A percentile compares a stretch with the other conserved stretches of the same genome.
phyloP scores from a whole-genome alignment of 2,888 invertebrate genomes.

The Lochmaea capreae region DNA sequence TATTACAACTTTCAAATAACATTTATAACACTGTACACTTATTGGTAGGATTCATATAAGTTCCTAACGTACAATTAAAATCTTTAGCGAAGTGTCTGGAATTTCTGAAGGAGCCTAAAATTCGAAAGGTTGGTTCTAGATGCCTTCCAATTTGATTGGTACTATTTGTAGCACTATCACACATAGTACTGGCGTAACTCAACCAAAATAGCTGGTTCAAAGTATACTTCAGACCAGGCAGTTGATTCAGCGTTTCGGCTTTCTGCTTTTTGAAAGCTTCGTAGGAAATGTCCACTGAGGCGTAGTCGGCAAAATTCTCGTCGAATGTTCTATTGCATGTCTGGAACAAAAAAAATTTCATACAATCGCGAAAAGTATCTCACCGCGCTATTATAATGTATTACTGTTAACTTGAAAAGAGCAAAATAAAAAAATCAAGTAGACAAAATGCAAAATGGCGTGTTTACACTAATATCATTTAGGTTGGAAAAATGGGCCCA shows the following conservation, averaged over 20 bases:
- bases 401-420: no score
- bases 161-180: slow-evolving; percentile 45
- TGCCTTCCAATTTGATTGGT: slow-evolving; percentile 29
- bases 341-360: slow-evolving; percentile 63
- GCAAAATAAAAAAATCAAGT: no score
- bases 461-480: no score
- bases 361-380: background rate
- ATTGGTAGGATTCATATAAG: slow-evolving; percentile 54
- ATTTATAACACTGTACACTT: slow-evolving; percentile 50
- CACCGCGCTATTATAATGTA: no score
- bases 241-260: slow-evolving; percentile 70
- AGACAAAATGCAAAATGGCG: no score
- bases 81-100: slow-evolving; percentile 53
- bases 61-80: slow-evolving; percentile 51
- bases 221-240: slow-evolving; percentile 74
- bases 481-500: no score
- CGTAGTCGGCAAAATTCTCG: slow-evolving; percentile 93
- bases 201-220: slow-evolving; percentile 70
- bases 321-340: slow-evolving; percentile 83
- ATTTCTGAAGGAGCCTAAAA: slow-evolving; percentile 51
- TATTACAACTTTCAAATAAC: background rate
- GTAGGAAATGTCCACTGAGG: slow-evolving; percentile 89
- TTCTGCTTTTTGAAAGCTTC: slow-evolving; percentile 81
- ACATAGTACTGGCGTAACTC: slow-evolving; percentile 50
- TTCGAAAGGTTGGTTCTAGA: slow-evolving; percentile 45